These are phyloP conservation scores for Ditula angustiorana DNA, from an alignment of 2,888 invertebrate genomes.

Conservation along the genomic window DNA sequence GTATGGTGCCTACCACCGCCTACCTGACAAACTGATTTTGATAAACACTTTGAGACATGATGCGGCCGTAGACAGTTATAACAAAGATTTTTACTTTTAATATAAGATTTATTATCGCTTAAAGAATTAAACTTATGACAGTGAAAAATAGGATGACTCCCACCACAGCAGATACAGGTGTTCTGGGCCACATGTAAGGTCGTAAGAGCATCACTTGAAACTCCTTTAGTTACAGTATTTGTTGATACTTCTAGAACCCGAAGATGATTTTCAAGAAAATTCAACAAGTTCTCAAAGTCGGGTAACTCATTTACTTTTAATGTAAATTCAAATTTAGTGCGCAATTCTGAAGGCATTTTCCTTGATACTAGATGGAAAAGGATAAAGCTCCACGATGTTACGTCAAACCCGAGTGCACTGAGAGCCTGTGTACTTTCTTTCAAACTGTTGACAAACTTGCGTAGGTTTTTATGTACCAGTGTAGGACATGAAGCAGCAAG, in stretches of 20 bases:
- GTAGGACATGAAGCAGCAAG: neutral
- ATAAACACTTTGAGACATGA: neutral
- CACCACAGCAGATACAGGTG: slow-evolving; percentile 1
- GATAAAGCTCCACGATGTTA: slow-evolving; percentile 25
- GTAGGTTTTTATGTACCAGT: neutral
- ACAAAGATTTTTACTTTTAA: neutral
- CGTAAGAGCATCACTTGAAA: neutral
- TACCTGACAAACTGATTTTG: neutral
- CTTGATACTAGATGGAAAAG: slow-evolving; percentile 17
- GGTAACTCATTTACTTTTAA: neutral
- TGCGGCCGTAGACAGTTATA: slow-evolving; percentile 6
- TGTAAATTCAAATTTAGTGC: neutral
- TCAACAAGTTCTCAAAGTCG: neutral
- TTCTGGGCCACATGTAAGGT: neutral
- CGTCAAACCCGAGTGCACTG: slow-evolving; percentile 14
- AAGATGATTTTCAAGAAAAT: slow-evolving; percentile 5
- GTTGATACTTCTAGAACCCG: neutral
- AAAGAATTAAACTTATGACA: neutral
- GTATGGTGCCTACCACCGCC: neutral
- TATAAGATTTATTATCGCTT: neutral
- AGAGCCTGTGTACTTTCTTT: slow-evolving; percentile 29
- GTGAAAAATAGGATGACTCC: neutral
- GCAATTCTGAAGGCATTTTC: slow-evolving; percentile 8
- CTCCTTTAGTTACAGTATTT: neutral
- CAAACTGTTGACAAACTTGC: slow-evolving; percentile 13